phyloP scores from a whole-genome alignment of 1,140 invertebrate species.

The Hycleus phaleratus region DNA sequence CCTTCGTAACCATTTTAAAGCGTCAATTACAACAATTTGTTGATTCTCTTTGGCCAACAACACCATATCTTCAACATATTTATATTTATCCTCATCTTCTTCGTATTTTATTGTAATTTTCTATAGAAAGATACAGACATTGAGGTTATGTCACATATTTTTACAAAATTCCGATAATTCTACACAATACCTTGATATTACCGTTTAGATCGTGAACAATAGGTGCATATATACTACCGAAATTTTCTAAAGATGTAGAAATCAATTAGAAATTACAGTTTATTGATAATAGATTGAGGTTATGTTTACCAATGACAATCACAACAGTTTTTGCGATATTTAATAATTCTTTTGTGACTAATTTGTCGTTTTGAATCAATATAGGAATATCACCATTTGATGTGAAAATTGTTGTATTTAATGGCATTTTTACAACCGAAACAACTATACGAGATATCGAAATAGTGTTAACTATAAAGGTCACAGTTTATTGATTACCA shows the following conservation, averaged over 20 bases:
- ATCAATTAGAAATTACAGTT: too few relatives aligned
- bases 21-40: constrained; percentile 47
- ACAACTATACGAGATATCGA: too few relatives aligned
- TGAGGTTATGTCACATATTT: constrained; percentile 5
- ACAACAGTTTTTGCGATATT: constrained; percentile 52
- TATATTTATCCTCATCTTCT: constrained; percentile 45
- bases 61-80: constrained; percentile 59
- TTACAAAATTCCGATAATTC: not conserved
- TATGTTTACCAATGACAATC: constrained; percentile 49
- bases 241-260: constrained; percentile 50
- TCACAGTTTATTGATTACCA: too few relatives aligned
- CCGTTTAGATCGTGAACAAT: constrained; percentile 65
- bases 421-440: too few relatives aligned
- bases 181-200: constrained; percentile 56
- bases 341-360: constrained; percentile 54
- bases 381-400: constrained; percentile 1
- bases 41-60: constrained; percentile 47
- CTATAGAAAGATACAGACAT: constrained; percentile 39
- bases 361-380: constrained; percentile 38
- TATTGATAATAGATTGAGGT: not conserved
- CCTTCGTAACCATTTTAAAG: constrained; percentile 63
- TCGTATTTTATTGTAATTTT: constrained; percentile 55
- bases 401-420: not conserved
- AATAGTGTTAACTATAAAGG: too few relatives aligned
- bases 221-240: constrained; percentile 63